Evolutionary conservation across 2,888 invertebrate species (phyloP).

Genomic region (Tenthredo notha): DNA sequence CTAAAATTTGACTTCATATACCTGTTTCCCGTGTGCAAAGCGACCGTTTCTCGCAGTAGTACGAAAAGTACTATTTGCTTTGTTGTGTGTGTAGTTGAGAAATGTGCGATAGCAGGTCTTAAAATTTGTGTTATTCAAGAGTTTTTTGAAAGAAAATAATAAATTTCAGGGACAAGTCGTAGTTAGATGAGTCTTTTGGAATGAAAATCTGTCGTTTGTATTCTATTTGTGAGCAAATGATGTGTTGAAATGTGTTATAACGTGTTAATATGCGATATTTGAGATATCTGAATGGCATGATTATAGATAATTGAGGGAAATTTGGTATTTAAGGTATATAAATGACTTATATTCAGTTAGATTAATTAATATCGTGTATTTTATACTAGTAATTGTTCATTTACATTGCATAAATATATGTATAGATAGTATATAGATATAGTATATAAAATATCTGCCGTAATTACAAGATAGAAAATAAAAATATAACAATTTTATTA

Average conservation of each 20-base stretch:
- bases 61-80: no score
- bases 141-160: neutral
- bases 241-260: neutral
- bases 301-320: neutral
- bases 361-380: conserved; percentile 34
- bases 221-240: neutral
- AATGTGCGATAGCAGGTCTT: neutral
- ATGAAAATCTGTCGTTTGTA: neutral
- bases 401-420: conserved; percentile 42
- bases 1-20: no score
- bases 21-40: no score
- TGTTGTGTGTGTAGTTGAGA: neutral
- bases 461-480: neutral
- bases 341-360: neutral
- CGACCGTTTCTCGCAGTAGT: no score
- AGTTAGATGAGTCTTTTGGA: neutral
- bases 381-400: conserved; percentile 24
- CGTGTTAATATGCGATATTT: neutral
- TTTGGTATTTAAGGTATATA: neutral
- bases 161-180: neutral
- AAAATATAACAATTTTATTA: neutral
- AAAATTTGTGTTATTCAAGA: neutral
- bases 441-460: neutral
- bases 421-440: neutral
- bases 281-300: neutral